Conservation (phyloP, 2,888 invertebrate species). For the Oxycera nigricornis region DNA sequence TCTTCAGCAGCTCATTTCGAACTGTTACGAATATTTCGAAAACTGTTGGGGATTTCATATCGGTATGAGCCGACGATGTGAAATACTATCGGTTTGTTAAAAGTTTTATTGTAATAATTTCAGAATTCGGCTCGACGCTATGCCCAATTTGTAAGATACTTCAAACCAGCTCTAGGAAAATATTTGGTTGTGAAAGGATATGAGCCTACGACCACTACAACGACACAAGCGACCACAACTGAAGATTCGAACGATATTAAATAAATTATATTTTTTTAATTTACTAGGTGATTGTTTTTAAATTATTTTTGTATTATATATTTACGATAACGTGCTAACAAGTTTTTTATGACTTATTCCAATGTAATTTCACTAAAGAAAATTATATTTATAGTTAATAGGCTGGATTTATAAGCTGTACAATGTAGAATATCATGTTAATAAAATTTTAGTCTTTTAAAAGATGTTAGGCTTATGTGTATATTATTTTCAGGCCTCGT, state of each 20-base stretch:
- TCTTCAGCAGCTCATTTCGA: constrained; percentile 68
- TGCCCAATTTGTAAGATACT: constrained; percentile 74
- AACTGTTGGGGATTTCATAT: constrained; percentile 66
- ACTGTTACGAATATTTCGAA: constrained; percentile 68
- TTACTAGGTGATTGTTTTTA: not conserved
- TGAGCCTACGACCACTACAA: constrained; percentile 58
- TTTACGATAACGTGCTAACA: not conserved
- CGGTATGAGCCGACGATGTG: constrained; percentile 65
- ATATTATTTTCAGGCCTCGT: too few relatives aligned
- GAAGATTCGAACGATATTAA: not conserved
- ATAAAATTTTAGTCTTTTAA: too few relatives aligned
- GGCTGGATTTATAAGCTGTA: too few relatives aligned
- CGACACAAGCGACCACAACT: constrained; percentile 9
- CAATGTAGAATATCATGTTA: too few relatives aligned
- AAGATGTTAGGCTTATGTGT: too few relatives aligned
- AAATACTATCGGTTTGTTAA: not conserved
- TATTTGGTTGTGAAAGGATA: constrained; percentile 76
- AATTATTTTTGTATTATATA: not conserved
- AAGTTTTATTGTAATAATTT: constrained; percentile 53
- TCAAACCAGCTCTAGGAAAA: constrained; percentile 78
- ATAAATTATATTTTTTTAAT: not conserved
- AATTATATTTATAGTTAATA: too few relatives aligned
- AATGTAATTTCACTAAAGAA: not conserved
- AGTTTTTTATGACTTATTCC: not conserved
- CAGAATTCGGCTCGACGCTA: constrained; percentile 81